phyloP scores from a whole-genome alignment of 2,797 vertebrate genomes.

The Nyctibius grandis region DNA sequence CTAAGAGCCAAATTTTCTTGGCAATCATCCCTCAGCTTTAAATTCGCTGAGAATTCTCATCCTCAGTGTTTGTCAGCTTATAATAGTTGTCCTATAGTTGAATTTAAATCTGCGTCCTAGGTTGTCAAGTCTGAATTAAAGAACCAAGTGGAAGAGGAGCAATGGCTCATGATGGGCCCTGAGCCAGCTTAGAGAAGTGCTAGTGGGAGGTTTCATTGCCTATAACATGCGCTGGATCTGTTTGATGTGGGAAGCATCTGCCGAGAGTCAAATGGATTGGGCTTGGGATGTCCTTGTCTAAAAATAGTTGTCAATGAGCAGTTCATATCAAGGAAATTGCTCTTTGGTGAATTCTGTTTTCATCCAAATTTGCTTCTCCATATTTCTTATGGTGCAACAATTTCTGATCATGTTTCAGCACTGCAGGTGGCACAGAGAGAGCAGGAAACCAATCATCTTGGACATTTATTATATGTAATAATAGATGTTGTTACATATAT shows the following conservation, averaged over 20 bases:
- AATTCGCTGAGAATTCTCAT: slow-evolving; percentile 25
- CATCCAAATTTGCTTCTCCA: background rate
- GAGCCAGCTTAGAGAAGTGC: slow-evolving; percentile 6
- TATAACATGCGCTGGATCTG: background rate
- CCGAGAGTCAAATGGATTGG: background rate
- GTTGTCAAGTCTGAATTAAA: slow-evolving; percentile 37
- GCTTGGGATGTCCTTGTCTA: slow-evolving; percentile 12
- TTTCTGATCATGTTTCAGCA: background rate
- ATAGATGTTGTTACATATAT: background rate
- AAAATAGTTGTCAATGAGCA: slow-evolving; percentile 19
- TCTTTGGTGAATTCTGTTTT: background rate
- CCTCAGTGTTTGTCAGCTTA: slow-evolving; percentile 1
- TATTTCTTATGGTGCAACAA: background rate
- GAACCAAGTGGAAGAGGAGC: slow-evolving; percentile 11
- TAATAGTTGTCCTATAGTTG: slow-evolving; percentile 44
- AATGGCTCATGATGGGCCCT: background rate
- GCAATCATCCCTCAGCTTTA: slow-evolving; percentile 44
- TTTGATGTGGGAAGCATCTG: slow-evolving; percentile 43
- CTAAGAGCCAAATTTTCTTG: slow-evolving; percentile 48
- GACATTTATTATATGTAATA: background rate
- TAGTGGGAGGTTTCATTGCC: slow-evolving; percentile 30
- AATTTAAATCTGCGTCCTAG: slow-evolving; percentile 37
- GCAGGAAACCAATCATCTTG: background rate
- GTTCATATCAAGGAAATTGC: slow-evolving; percentile 9
- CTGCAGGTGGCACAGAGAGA: background rate